Evolutionary conservation across 2,888 invertebrate species (phyloP), one percentile per base, ranked within the genome.

Genomic region (Mesorhabditis belari): DNA sequence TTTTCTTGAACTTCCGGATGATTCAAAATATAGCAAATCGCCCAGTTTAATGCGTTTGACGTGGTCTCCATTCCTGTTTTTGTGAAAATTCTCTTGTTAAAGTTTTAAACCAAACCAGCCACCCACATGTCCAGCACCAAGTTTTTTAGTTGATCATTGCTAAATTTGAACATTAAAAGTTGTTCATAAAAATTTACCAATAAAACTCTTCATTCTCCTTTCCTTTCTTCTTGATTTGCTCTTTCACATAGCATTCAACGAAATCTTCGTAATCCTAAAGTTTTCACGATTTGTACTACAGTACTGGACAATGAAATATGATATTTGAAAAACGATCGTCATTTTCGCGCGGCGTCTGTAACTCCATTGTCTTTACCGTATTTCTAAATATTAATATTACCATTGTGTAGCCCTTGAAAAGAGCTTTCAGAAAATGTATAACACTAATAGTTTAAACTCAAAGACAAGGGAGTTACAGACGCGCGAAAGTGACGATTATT

Each of bases 11-110:
- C 62, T 52, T 58, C 35, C 19, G 62, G 62, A 44, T 66, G 24
- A 35, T 68, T 62, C 24, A 71, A 23, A 17, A 66, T 58, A 27
- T 56, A 71, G 0, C 66, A 62, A 4, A 66, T 24, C 4, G 63
- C 50, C 60, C 66, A 71, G 2, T 64, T 58, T 44, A 71, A 58
- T 2, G 73, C 71, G 27, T 66, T 70, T 12, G 70, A 62, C 21
- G 73, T 73, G 4, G 73, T 70, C 52, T 73, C 71, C 67, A 69
- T n/a, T n/a, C n/a, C n/a, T n/a, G n/a, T n/a, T 4, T 25, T 53
- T 63, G 49, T 67, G 69, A 35, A 35, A 35, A 17, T 6, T 17
- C 1, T 35, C n/a, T 35, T 17, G 44, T 9, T n/a, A 35, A 17
- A 35, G 44, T 59, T 61, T 60, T 67, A 69, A 28, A 73, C n/a